Evolutionary conservation across 2,797 vertebrate genomes (phyloP).

Genomic region (Onychomys torridus): DNA sequence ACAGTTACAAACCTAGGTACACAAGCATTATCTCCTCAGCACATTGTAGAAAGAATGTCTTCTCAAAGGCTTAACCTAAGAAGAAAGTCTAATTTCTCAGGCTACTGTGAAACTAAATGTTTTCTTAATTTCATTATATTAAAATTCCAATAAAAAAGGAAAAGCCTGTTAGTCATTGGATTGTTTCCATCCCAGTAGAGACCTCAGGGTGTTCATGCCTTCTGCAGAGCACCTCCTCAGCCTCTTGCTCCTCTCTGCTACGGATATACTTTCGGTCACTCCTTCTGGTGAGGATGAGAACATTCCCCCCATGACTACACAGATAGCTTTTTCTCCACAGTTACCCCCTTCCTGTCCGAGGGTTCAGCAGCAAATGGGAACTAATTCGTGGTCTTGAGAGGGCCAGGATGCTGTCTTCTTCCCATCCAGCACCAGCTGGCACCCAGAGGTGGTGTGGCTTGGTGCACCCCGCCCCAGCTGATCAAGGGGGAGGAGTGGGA

Average conservation of each 20-base stretch:
- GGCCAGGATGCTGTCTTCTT: not conserved
- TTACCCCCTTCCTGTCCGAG: not conserved
- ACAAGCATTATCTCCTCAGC: not conserved
- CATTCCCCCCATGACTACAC: not conserved
- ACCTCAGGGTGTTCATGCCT: not conserved
- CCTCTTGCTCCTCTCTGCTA: not conserved
- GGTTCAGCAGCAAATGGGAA: not conserved
- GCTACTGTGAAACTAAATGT: not conserved
- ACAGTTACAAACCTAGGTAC: not conserved
- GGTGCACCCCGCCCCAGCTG: not conserved
- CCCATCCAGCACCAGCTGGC: not conserved
- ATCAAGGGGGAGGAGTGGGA: not conserved
- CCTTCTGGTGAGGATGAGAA: not conserved
- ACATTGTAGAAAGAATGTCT: not conserved
- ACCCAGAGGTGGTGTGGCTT: not conserved
- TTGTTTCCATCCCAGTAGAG: not conserved
- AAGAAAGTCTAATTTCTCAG: conserved; percentile 31
- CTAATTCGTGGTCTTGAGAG: not conserved
- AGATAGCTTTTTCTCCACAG: not conserved
- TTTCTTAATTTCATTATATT: conserved; percentile 5
- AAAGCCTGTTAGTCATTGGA: not conserved
- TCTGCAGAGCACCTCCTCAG: not conserved
- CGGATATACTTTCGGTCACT: not conserved
- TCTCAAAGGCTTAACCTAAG: not conserved
- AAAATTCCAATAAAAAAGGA: not conserved